Evolutionary conservation across 2,113 vertebrate species (phyloP).

Genomic region (Suncus etruscus): DNA sequence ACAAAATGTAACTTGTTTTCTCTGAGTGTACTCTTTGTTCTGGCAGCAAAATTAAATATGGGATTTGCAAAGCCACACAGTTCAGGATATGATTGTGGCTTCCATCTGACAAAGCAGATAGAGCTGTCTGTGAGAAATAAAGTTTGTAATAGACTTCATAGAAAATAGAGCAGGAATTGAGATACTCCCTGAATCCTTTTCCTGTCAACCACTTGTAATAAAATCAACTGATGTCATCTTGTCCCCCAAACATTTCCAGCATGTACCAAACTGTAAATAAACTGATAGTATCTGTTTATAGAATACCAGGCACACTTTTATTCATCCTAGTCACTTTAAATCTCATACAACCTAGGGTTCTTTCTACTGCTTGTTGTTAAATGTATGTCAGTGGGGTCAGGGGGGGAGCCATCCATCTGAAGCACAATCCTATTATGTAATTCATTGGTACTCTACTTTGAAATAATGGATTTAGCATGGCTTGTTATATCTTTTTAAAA

Average conservation of each 20-base stretch:
- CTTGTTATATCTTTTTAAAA: no score
- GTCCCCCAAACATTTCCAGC: conserved; percentile 30
- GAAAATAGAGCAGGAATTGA: conserved; percentile 48
- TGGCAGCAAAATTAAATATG: conserved; percentile 46
- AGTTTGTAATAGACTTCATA: conserved; percentile 61
- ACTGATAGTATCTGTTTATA: background rate
- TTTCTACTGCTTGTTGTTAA: conserved; percentile 47
- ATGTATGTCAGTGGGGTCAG: background rate
- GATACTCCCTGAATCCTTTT: conserved; percentile 44
- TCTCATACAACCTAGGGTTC: background rate
- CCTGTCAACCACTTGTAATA: conserved; percentile 56
- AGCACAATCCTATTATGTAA: background rate
- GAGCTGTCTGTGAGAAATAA: conserved; percentile 64
- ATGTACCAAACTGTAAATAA: background rate
- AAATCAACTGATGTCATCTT: conserved; percentile 54
- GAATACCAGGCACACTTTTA: background rate
- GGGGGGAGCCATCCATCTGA: conserved; percentile 3
- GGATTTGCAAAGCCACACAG: conserved; percentile 51
- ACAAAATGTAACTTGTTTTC: conserved; percentile 16
- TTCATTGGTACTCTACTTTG: background rate
- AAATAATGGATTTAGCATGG: background rate
- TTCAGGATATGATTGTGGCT: conserved; percentile 59
- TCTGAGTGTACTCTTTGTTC: conserved; percentile 5
- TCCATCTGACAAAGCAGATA: conserved; percentile 75
- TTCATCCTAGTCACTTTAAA: conserved; percentile 5